A percentile compares a stretch with the other conserved stretches of the same genome.
Conservation (phyloP, 1,140 invertebrate species). For the Zaprionus capensis region DNA sequence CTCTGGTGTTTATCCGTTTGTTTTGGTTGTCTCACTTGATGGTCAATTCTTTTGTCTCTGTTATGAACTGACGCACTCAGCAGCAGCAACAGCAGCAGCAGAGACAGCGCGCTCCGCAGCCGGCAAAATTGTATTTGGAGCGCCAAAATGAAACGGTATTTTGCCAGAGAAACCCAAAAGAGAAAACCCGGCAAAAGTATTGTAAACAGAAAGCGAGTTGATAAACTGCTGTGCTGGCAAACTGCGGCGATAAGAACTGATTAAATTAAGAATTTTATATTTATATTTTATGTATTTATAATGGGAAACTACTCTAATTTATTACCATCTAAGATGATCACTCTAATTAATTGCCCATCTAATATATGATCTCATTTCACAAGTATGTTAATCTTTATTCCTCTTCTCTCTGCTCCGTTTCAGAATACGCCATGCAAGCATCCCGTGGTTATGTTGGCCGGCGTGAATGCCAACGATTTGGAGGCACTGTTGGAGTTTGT, state of each 20-base stretch:
- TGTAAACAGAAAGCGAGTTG: background rate
- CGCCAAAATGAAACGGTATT: slow-evolving; percentile 21
- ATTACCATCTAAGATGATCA: too few species aligned
- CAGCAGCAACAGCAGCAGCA: slow-evolving; percentile 25
- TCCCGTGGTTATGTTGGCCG: slow-evolving; percentile 88
- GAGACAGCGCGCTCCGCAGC: slow-evolving; percentile 26
- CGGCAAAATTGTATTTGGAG: slow-evolving; percentile 41
- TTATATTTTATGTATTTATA: too few species aligned
- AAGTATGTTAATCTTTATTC: background rate
- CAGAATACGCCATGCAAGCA: slow-evolving; percentile 88
- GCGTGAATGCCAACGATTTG: slow-evolving; percentile 87
- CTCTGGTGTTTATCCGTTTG: slow-evolving; percentile 42
- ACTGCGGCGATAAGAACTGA: background rate
- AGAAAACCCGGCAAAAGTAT: slow-evolving; percentile 1
- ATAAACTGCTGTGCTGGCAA: background rate
- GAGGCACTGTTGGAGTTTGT: slow-evolving; percentile 88
- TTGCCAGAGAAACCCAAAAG: background rate
- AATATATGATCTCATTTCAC: background rate
- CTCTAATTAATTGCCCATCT: background rate
- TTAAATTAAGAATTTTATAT: too few species aligned
- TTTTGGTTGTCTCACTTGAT: slow-evolving; percentile 50
- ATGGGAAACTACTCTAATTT: too few species aligned
- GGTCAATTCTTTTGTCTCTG: slow-evolving; percentile 58
- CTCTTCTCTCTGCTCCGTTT: background rate
- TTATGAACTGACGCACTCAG: slow-evolving; percentile 38